Evolutionary conservation across 2,113 vertebrate species (phyloP).

Genomic region (Sisor rabdophorus): DNA sequence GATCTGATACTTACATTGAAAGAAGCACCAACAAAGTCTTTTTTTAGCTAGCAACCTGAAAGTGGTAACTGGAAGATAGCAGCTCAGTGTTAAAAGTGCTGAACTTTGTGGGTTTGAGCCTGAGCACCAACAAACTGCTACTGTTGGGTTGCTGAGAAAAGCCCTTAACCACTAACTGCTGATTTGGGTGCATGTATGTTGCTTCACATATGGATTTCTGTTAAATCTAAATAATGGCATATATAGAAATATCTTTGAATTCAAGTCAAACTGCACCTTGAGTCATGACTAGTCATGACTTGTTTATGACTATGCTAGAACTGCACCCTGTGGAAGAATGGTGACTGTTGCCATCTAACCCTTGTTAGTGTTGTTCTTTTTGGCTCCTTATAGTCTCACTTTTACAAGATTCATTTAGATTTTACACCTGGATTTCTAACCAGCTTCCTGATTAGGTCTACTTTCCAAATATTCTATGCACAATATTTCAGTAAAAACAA

Average conservation of each 20-base stretch:
- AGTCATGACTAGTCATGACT: background rate
- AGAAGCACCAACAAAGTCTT: background rate
- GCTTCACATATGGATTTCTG: no score
- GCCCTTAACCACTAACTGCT: no score
- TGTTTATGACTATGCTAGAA: background rate
- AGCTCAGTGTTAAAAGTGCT: no score
- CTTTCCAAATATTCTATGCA: background rate
- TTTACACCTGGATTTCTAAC: no score
- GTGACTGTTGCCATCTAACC: background rate
- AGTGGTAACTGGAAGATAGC: no score
- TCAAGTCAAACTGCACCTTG: background rate
- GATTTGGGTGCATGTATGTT: no score
- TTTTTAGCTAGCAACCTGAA: background rate
- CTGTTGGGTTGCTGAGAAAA: no score
- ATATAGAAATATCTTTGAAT: background rate
- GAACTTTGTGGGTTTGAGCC: no score
- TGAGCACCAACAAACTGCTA: no score
- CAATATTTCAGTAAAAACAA: background rate
- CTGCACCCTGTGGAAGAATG: constrained; percentile 3
- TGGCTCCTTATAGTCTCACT: background rate
- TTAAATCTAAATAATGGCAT: no score
- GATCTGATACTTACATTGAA: no score
- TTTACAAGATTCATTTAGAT: background rate
- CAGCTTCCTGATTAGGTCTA: background rate
- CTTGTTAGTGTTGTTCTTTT: constrained; percentile 35